Base-by-base conservation (phyloP, 2,888 invertebrate species). In the Melinaea marsaeus region DNA sequence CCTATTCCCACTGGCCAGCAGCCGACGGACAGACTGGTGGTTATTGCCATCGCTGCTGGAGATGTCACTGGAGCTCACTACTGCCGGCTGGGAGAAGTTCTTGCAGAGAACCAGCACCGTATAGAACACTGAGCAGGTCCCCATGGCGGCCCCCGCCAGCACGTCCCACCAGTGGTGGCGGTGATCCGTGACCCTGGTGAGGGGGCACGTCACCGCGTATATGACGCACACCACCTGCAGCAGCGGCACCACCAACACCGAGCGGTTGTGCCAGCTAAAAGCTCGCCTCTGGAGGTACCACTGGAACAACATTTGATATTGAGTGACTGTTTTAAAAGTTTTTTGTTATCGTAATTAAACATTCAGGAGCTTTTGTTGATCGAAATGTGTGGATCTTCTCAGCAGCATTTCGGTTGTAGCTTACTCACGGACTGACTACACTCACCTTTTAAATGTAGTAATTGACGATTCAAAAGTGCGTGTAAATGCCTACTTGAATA, bases 141-240 rank as follows among this genome's bases (percentile, higher is more conserved):
- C 96, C 74, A 95, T 81, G 0, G 87, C 61, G 0, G 86, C 87
- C 0, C 96, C 96, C 35, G 92, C 92, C 0, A 94, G 81, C 0
- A 95, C 95, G 76, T 96, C 95, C 94, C 95, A 95, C 94, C 95
- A 95, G 79, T 95, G 95, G 79, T 96, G 95, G 34, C 95, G 86
- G 78, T 93, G 92, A 79, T 96, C 95, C 0, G 93, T 92, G 69
- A 96, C 91, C 69, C 95, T 87, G 13, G 94, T 93, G 46, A 95
- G 81, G 0, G 94, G 92, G 77, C 95, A 95, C 45, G 93, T 83
- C 0, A 93, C 83, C 0, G 93, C 92, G 93, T 94, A 95, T 1
- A 92, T 78, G 60, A 94, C 76, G 73, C 92, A 92, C 4, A 94
- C 66, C 13, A 92, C 81, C 76, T 95, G 94, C 1, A 94, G 76